Conservation (phyloP, 2,797 vertebrate genomes). For the Coreius guichenoti region DNA sequence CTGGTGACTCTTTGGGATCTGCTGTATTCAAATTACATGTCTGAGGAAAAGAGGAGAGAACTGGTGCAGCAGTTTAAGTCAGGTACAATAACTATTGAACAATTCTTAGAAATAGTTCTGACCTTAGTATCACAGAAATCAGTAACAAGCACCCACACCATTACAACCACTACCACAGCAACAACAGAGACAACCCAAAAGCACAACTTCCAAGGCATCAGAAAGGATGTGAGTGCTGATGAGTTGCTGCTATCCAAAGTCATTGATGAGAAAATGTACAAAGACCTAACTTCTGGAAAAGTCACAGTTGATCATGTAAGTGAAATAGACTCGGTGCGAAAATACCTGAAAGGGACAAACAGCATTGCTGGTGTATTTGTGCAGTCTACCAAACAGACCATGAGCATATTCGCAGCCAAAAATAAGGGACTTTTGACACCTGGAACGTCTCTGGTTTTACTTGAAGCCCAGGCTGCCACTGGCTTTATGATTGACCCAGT, state of each 20-base stretch:
- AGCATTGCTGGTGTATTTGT: constrained; percentile 80
- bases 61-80: constrained; percentile 74
- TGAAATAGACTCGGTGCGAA: constrained; percentile 82
- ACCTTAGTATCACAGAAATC: constrained; percentile 60
- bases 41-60: constrained; percentile 72
- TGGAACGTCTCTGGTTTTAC: constrained; percentile 73
- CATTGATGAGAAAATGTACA: constrained; percentile 76
- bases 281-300: constrained; percentile 76
- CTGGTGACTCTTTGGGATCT: constrained; percentile 76
- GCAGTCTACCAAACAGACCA: constrained; percentile 71
- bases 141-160: constrained; percentile 58
- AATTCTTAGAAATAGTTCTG: constrained; percentile 69
- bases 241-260: constrained; percentile 80
- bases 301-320: constrained; percentile 80
- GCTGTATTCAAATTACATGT: constrained; percentile 79
- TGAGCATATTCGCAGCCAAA: constrained; percentile 76
- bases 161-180: constrained; percentile 52
- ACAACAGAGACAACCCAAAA: background rate
- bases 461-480: constrained; percentile 79
- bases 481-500: constrained; percentile 77
- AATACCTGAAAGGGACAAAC: constrained; percentile 84
- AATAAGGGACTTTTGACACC: constrained; percentile 67
- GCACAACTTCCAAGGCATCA: constrained; percentile 50
- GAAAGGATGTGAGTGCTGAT: constrained; percentile 55
- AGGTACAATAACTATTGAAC: constrained; percentile 60